These are phyloP conservation scores for Hyperoplus lanceolatus DNA, from an alignment of 2,797 vertebrate species.

Conservation along the genomic window DNA sequence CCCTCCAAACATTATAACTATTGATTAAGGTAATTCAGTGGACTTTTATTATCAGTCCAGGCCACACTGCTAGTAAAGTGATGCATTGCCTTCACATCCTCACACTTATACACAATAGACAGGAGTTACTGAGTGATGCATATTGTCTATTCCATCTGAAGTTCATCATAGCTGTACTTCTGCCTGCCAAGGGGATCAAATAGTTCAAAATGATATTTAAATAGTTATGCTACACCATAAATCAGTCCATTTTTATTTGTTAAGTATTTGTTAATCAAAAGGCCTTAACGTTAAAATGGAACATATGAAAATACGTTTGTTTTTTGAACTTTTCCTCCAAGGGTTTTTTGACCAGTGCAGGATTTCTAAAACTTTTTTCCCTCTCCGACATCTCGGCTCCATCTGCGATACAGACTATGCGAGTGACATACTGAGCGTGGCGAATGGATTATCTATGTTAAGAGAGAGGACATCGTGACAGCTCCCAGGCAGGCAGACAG, in stretches of 20 bases:
- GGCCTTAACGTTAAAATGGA: constrained; percentile 17
- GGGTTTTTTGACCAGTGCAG: constrained; percentile 40
- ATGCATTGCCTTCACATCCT: no score
- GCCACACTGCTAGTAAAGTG: no score
- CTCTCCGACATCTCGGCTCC: constrained; percentile 62
- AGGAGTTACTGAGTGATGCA: background rate
- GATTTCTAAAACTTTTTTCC: constrained; percentile 23
- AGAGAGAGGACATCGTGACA: constrained; percentile 35
- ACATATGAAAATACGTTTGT: constrained; percentile 16
- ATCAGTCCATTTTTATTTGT: background rate
- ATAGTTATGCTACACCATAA: background rate
- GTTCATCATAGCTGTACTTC: background rate
- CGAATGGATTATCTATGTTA: constrained; percentile 54
- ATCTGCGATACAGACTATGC: constrained; percentile 54
- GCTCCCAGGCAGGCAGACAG: constrained; percentile 35
- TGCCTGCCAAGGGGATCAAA: background rate
- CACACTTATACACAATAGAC: background rate
- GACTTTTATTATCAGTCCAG: no score
- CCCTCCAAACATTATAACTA: background rate
- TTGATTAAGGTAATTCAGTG: background rate
- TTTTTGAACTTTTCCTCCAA: background rate
- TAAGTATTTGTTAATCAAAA: constrained; percentile 8
- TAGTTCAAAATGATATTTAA: background rate
- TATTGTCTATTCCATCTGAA: constrained; percentile 11
- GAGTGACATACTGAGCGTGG: constrained; percentile 52